Evolutionary conservation across 2,797 vertebrate genomes (phyloP).

Genomic region (Poecilia velifera): DNA sequence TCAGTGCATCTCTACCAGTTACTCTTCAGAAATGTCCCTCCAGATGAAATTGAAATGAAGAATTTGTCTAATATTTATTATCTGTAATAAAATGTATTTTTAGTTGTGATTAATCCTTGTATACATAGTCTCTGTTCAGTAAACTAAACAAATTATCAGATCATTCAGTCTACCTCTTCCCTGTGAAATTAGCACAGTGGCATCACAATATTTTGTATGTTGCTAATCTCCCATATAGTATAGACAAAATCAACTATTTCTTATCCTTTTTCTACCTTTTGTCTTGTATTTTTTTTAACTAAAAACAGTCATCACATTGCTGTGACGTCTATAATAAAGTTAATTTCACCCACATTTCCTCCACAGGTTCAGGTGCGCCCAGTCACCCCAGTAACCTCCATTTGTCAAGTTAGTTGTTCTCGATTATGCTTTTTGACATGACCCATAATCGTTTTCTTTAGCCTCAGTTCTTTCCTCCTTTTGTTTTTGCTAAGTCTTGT

Average conservation of each 20-base stretch:
- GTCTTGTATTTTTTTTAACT: conserved; percentile 49
- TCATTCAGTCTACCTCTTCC: background rate
- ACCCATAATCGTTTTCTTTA: conserved; percentile 75
- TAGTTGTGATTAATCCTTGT: background rate
- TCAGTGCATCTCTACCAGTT: background rate
- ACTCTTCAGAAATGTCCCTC: background rate
- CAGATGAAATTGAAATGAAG: background rate
- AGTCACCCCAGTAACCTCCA: conserved; percentile 98
- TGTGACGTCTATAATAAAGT: conserved; percentile 73
- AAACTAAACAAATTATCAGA: background rate
- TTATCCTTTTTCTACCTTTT: conserved; percentile 48
- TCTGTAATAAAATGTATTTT: background rate
- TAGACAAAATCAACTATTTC: conserved; percentile 41
- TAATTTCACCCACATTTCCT: conserved; percentile 91
- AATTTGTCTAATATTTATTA: background rate
- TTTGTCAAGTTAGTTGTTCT: conserved; percentile 97
- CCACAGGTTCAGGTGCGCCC: conserved; percentile 92
- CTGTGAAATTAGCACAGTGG: background rate
- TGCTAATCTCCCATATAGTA: conserved; percentile 72
- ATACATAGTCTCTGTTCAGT: background rate
- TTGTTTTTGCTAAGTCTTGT: conserved; percentile 81
- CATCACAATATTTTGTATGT: conserved; percentile 43
- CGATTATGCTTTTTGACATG: conserved; percentile 92
- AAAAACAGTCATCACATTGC: conserved; percentile 83
- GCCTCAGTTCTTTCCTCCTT: conserved; percentile 70